A percentile compares a stretch with the other conserved stretches of the same genome.
Evolutionary conservation across 2,113 vertebrate species (phyloP).

Genomic region (Prinia subflava): DNA sequence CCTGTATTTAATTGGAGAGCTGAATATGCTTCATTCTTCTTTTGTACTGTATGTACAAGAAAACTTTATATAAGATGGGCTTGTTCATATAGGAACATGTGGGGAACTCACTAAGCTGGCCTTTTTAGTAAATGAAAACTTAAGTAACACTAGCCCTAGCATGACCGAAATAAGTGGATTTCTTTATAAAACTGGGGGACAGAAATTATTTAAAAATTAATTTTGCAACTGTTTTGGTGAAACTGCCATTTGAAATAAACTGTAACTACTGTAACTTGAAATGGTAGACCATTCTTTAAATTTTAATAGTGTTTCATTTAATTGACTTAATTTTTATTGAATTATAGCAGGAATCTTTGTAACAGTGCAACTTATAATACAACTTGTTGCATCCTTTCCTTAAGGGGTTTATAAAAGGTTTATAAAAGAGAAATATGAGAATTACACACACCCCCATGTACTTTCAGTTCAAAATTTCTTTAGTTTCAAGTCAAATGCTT

Average conservation of each 20-base stretch:
- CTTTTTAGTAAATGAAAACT: not conserved
- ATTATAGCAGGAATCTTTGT: not conserved
- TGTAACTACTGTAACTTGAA: not conserved
- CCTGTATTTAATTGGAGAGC: not conserved
- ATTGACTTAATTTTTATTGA: not conserved
- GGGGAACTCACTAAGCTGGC: not conserved
- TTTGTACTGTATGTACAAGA: not conserved
- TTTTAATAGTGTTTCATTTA: not conserved
- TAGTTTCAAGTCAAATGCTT: not conserved
- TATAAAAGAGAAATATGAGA: not conserved
- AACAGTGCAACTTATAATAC: not conserved
- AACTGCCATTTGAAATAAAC: not conserved
- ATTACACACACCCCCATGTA: fast-evolving
- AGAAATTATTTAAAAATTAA: not conserved
- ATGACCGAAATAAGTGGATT: not conserved
- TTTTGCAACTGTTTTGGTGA: not conserved
- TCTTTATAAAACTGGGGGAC: not conserved
- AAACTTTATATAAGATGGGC: not conserved
- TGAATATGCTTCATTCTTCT: not conserved
- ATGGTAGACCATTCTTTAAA: not conserved
- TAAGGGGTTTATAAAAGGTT: not conserved
- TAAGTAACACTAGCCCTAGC: not conserved
- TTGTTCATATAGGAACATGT: not conserved
- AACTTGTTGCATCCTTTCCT: not conserved
- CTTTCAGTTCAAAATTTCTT: not conserved